A percentile compares a stretch with the other conserved stretches of the same genome.
Evolutionary conservation across 1,140 invertebrate genomes (phyloP).

Genomic region (Lamellibrachia luymesi): DNA sequence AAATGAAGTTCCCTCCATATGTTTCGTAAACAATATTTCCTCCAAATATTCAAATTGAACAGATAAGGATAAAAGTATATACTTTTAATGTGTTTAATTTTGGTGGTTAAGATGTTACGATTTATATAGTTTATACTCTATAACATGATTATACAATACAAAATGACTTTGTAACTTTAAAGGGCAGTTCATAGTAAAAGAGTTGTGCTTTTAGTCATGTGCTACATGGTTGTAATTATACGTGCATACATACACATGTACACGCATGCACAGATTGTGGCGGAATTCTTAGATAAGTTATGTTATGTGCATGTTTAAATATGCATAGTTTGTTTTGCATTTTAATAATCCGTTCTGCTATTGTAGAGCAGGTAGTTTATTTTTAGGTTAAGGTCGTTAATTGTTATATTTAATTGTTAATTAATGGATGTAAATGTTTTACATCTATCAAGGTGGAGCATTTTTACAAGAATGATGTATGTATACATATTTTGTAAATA

Average conservation of each 20-base stretch:
- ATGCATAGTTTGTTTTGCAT: background rate
- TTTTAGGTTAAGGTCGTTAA: background rate
- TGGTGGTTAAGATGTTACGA: too few species aligned
- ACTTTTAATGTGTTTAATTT: too few species aligned
- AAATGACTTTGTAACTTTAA: too few species aligned
- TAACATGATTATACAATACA: too few species aligned
- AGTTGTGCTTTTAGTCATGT: too few species aligned
- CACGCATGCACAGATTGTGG: too few species aligned
- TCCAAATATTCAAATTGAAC: too few species aligned
- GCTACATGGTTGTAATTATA: background rate
- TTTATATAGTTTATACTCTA: too few species aligned
- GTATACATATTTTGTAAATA: background rate
- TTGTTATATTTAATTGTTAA: background rate
- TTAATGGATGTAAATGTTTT: background rate
- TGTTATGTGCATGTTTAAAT: background rate
- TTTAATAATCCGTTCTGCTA: constrained; percentile 38
- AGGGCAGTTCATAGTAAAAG: too few species aligned
- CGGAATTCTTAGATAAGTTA: background rate
- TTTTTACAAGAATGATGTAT: background rate
- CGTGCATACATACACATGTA: background rate
- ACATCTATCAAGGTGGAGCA: background rate
- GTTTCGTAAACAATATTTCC: too few species aligned
- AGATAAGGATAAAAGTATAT: too few species aligned
- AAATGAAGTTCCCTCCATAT: too few species aligned
- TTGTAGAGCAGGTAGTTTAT: constrained; percentile 24